Evolutionary conservation across 1,140 invertebrate genomes (phyloP).

Genomic region (Micrasema longulum): DNA sequence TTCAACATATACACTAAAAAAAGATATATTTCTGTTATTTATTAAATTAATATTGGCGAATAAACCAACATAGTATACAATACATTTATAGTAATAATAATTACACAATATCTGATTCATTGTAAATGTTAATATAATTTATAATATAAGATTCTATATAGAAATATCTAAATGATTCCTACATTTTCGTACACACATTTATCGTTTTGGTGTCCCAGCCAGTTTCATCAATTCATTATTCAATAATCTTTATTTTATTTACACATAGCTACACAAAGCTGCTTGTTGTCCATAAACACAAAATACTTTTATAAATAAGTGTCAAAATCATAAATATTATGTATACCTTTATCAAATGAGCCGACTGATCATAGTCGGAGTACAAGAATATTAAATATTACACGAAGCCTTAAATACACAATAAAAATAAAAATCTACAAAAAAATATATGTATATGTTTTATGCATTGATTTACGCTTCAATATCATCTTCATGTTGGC

Average conservation of each 20-base stretch:
- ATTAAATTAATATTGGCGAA: constrained; percentile 41
- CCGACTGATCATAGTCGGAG: constrained; percentile 21
- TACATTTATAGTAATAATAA: too few relatives aligned
- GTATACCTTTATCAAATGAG: constrained; percentile 10
- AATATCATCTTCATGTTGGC: constrained; percentile 82
- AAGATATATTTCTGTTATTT: constrained; percentile 40
- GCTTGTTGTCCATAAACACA: constrained; percentile 4
- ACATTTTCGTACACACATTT: constrained; percentile 37
- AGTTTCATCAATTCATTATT: constrained; percentile 18
- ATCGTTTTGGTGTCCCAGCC: constrained; percentile 37
- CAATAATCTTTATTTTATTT: constrained; percentile 17
- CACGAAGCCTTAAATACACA: constrained; percentile 34
- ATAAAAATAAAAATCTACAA: constrained; percentile 41
- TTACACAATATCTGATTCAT: constrained; percentile 40
- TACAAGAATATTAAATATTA: too few relatives aligned
- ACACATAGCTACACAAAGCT: constrained; percentile 17
- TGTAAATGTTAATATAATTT: constrained; percentile 49
- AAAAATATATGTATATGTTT: constrained; percentile 49
- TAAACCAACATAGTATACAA: constrained; percentile 42
- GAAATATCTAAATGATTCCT: constrained; percentile 43
- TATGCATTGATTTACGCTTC: constrained; percentile 67
- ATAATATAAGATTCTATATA: constrained; percentile 47
- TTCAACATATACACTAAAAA: constrained; percentile 39
- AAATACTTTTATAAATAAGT: constrained; percentile 17
- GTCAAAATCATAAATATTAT: constrained; percentile 8